Conservation (phyloP, 2,888 invertebrate genomes). For the Callyntrura guangdongensis region DNA sequence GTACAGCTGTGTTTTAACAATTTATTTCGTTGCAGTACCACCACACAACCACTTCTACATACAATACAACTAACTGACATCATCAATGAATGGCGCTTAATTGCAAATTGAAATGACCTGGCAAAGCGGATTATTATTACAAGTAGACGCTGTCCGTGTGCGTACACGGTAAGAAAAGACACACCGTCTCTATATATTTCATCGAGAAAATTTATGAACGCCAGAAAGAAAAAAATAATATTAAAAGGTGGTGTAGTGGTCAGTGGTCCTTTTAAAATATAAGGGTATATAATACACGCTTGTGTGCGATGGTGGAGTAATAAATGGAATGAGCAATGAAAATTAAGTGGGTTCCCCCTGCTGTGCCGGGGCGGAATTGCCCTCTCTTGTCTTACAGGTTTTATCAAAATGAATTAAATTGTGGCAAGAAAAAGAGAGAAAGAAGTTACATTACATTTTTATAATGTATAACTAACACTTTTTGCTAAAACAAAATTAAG, state of each 20-base stretch:
- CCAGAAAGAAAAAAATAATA: background rate
- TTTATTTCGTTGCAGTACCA: background rate
- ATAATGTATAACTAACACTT: background rate
- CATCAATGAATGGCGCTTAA: constrained; percentile 43
- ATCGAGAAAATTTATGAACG: background rate
- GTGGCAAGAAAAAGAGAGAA: background rate
- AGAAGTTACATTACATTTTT: background rate
- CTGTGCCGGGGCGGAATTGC: constrained; percentile 48
- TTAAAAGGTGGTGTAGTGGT: background rate
- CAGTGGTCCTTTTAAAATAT: too few species aligned
- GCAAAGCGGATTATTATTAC: background rate
- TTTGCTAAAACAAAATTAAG: too few species aligned
- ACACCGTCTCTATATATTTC: background rate
- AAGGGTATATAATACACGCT: too few species aligned
- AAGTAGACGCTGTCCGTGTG: background rate
- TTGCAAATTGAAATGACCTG: constrained; percentile 56
- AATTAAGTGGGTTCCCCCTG: constrained; percentile 50
- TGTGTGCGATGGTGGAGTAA: background rate
- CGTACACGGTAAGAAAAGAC: background rate
- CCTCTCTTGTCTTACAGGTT: constrained; percentile 59
- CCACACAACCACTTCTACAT: too few species aligned
- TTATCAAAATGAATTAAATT: constrained; percentile 44
- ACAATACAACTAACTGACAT: constrained; percentile 4
- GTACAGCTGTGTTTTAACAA: background rate
- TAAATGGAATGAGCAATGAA: constrained; percentile 56